Evolutionary conservation across 1,140 invertebrate genomes (phyloP), one percentile per base, ranked within the genome.

Genomic region (Holotrichia oblita): DNA sequence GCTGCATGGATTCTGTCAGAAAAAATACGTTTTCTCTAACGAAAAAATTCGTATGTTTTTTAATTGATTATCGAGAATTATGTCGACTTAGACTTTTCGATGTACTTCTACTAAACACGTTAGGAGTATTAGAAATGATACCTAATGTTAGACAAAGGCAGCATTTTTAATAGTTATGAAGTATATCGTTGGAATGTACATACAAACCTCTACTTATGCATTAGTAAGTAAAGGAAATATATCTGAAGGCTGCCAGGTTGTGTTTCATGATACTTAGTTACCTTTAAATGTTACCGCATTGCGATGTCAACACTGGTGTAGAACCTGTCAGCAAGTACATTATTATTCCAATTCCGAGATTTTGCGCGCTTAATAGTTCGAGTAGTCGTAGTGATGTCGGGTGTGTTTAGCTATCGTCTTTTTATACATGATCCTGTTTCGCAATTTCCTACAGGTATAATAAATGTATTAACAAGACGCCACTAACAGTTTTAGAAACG

Each of bases 391-490:
- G 44, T 48, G 44, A 48, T 48, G 10, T 48, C 44, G 1, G 14
- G 22, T 6, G 22, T 69, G 17, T 69, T 69, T 69, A 34, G 22
- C 20, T 69, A 20, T 69, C 22, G 0, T 22, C 22, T 69, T 14
- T 69, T 69, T 69, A 27, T 69, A 12, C 22, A 34, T 14, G 27
- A 69, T 69, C 22, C 61, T 12, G 61, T 27, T 69, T 22, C 22
- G 22, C 22, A 27, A 34, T 69, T 69, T 69, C 8, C 8, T 69
- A 34, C 17, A 69, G 61, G 61, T 69, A 27, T 69, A 69, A 69
- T 27, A 69, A 69, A 27, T 6, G 20, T 69, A 69, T 69, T 69
- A 20, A 69, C 61, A 69, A 69, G 61, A 69, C 61, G 61, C 24
- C 22, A 34, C 24, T 69, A 69, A 69, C 61, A 69, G 61, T 69